Evolutionary conservation across 2,113 vertebrate genomes (phyloP), one percentile per base, ranked within the genome.

Genomic region (Panthera leo): DNA sequence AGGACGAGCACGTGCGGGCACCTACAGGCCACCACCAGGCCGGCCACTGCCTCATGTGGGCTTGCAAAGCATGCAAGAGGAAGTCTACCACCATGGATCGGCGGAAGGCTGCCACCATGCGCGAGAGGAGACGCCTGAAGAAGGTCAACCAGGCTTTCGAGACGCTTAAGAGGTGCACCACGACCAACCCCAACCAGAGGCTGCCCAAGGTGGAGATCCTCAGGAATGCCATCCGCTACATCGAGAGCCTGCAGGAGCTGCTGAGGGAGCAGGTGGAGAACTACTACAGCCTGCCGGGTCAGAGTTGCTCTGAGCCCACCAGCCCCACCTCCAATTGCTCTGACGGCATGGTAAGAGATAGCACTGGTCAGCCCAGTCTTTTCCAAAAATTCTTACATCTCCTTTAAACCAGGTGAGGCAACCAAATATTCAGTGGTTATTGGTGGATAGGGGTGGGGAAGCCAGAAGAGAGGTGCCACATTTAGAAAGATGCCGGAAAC

Each of bases 121-220:
- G 99, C 0, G 99, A 99, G 98, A 99, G 99, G 65, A 99, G 99
- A 87, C 98, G 99, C 93, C 99, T 99, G 96, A 99, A 99, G 99
- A 99, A 99, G 98, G 99, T 99, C 87, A 99, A 99, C 98, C 99
- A 99, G 25, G 99, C 99, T 16, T 99, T 99, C 23, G 99, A 99
- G 98, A 99, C 99, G 0, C 98, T 99, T 92, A 99, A 99, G 96
- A 99, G 99, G 68, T 99, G 99, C 98, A 99, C 99, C 97, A 99
- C 99, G 0, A 99, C 99, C 97, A 99, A 99, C 98, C 99, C 99
- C 91, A 99, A 99, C 98, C 99, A 99, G 97, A 99, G 99, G 42
- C 99, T 99, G 75, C 99, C 99, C 95, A 99, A 99, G 98, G 99
- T 99, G 97, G 99, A 99, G 98, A 99, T 99, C 98, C 99, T 99